phyloP scores from a whole-genome alignment of 2,113 vertebrate species.

The Grantiella picta region DNA sequence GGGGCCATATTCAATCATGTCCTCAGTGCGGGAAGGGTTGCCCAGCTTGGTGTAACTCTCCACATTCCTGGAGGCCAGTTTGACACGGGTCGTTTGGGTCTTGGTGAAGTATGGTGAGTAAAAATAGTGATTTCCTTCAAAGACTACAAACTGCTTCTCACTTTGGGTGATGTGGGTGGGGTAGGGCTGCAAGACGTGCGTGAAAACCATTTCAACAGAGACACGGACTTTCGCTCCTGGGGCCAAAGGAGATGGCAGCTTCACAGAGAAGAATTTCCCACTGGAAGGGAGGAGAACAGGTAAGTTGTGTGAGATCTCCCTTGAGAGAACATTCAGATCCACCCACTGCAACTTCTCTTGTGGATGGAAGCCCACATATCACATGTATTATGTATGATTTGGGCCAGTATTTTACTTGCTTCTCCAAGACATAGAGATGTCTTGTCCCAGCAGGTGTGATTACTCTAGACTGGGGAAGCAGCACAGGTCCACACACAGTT shows the following conservation, averaged over 20 bases:
- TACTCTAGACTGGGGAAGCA: neutral
- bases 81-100: conserved; percentile 87
- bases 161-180: conserved; percentile 93
- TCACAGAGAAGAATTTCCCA: conserved; percentile 88
- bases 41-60: conserved; percentile 95
- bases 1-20: conserved; percentile 91
- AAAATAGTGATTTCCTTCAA: conserved; percentile 96
- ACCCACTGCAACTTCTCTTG: neutral
- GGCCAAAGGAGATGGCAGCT: conserved; percentile 80
- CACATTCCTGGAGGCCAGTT: conserved; percentile 90
- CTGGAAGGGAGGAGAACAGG: conserved; percentile 61
- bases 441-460: neutral
- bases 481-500: neutral
- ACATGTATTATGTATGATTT: rapidly evolving
- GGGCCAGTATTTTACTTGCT: neutral
- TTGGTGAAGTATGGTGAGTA: conserved; percentile 90
- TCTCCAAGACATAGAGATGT: neutral
- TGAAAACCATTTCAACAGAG: conserved; percentile 87
- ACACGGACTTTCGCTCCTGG: conserved; percentile 83
- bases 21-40: conserved; percentile 88
- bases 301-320: neutral
- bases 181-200: conserved; percentile 90
- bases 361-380: neutral
- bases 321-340: neutral
- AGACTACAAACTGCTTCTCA: conserved; percentile 95